phyloP scores from a whole-genome alignment of 2,888 invertebrate genomes.

The Tricholauxania praeusta region DNA sequence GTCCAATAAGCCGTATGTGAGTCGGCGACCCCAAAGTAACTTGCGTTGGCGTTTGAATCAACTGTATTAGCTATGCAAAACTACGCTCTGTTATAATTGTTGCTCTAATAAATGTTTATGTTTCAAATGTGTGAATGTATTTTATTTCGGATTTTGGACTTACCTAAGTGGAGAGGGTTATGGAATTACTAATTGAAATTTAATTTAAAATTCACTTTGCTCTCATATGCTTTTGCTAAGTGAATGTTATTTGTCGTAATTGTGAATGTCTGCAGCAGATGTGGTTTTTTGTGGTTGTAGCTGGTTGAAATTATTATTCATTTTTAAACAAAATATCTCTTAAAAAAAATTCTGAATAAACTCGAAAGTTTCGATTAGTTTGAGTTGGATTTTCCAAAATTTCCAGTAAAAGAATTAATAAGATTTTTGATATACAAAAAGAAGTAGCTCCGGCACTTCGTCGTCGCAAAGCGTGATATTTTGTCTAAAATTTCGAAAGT shows the following conservation, averaged over 20 bases:
- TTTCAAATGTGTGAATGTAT: not conserved
- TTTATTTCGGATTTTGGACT: too few species aligned
- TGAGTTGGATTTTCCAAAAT: too few species aligned
- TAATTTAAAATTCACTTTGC: slow-evolving; percentile 44
- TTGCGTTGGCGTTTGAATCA: slow-evolving; percentile 6
- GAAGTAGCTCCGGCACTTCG: too few species aligned
- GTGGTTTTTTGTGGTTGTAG: not conserved
- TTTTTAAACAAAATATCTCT: too few species aligned
- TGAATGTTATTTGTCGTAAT: slow-evolving; percentile 31
- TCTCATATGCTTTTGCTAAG: not conserved
- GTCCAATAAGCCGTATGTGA: slow-evolving; percentile 55
- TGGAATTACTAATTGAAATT: slow-evolving; percentile 26
- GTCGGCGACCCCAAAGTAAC: not conserved
- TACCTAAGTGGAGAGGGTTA: not conserved
- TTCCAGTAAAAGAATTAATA: too few species aligned
- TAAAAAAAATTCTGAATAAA: too few species aligned
- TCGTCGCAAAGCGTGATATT: too few species aligned
- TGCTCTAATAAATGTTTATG: slow-evolving; percentile 10
- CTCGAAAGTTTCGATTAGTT: too few species aligned
- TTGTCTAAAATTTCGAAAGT: too few species aligned
- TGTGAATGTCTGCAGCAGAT: slow-evolving; percentile 14
- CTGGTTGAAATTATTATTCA: too few species aligned
- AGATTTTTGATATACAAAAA: too few species aligned
- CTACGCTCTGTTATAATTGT: not conserved
- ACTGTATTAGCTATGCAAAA: not conserved